These are phyloP conservation scores for Microtus oregoni DNA, from an alignment of 2,113 vertebrate species.

Conservation along the genomic window DNA sequence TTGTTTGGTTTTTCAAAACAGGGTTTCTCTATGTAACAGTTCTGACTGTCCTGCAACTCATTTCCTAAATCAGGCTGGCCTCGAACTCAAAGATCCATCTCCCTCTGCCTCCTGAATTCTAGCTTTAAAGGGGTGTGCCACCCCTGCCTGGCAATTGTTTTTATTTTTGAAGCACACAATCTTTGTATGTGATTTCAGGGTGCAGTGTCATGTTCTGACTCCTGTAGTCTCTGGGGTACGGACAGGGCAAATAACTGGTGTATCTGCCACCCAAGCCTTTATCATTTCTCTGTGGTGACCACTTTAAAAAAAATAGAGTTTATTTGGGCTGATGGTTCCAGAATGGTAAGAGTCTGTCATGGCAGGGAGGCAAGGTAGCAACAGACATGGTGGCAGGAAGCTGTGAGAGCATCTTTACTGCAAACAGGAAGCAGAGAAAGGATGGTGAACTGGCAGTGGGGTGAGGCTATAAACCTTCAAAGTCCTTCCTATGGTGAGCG, in stretches of 20 bases:
- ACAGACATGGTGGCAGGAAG: background rate
- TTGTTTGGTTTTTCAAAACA: no score
- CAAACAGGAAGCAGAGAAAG: background rate
- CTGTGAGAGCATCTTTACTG: background rate
- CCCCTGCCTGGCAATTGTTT: background rate
- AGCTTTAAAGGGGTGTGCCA: no score
- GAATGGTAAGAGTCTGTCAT: background rate
- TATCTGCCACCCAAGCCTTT: background rate
- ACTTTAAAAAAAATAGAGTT: background rate
- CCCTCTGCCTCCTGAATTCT: no score
- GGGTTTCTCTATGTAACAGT: no score
- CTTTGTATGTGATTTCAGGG: background rate
- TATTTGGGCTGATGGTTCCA: background rate
- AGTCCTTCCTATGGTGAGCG: background rate
- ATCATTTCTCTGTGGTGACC: background rate
- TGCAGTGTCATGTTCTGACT: background rate
- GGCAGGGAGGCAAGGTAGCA: background rate
- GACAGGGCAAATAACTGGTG: background rate
- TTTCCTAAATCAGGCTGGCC: no score
- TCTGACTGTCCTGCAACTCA: no score
- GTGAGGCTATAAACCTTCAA: background rate
- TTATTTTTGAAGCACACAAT: background rate
- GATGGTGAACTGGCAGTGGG: background rate
- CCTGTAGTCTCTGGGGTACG: background rate
- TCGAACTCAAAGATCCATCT: no score